Evolutionary conservation across 2,888 invertebrate species (phyloP).

Genomic region (Drosophila falleni): DNA sequence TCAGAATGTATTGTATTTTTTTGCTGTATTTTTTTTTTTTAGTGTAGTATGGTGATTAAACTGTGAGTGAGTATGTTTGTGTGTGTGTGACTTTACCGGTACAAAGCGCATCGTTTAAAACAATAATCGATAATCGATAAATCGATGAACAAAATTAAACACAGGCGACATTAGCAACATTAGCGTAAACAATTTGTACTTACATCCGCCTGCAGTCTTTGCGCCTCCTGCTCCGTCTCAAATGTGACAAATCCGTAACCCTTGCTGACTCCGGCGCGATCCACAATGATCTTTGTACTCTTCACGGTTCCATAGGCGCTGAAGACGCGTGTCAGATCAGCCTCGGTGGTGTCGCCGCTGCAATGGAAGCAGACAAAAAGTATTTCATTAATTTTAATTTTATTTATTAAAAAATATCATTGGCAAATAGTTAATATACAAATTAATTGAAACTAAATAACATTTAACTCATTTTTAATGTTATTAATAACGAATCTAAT

Average conservation of each 20-base stretch:
- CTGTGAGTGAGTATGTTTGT: constrained; percentile 33
- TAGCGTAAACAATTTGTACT: constrained; percentile 67
- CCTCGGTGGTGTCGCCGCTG: constrained; percentile 94
- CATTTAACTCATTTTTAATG: too few relatives aligned
- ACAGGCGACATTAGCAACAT: constrained; percentile 67
- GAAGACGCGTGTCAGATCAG: constrained; percentile 95
- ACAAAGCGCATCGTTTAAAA: constrained; percentile 43
- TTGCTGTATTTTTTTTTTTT: background rate
- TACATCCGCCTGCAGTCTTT: constrained; percentile 90
- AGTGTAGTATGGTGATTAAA: constrained; percentile 12
- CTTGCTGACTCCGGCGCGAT: constrained; percentile 97
- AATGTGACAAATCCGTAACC: constrained; percentile 91
- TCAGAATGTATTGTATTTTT: background rate
- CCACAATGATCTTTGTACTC: constrained; percentile 97
- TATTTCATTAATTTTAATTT: too few relatives aligned
- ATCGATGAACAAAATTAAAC: constrained; percentile 42
- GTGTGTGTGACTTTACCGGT: constrained; percentile 20
- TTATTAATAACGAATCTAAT: too few relatives aligned
- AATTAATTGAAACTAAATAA: too few relatives aligned
- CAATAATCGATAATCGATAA: constrained; percentile 53
- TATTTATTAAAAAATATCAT: too few relatives aligned
- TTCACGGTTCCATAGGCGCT: constrained; percentile 95
- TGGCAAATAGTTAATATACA: too few relatives aligned
- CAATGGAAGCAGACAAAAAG: constrained; percentile 44
- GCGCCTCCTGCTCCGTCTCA: constrained; percentile 94